These are phyloP conservation scores for Phylloscopus whistleri DNA, from an alignment of 2,113 vertebrate species.

Conservation along the genomic window DNA sequence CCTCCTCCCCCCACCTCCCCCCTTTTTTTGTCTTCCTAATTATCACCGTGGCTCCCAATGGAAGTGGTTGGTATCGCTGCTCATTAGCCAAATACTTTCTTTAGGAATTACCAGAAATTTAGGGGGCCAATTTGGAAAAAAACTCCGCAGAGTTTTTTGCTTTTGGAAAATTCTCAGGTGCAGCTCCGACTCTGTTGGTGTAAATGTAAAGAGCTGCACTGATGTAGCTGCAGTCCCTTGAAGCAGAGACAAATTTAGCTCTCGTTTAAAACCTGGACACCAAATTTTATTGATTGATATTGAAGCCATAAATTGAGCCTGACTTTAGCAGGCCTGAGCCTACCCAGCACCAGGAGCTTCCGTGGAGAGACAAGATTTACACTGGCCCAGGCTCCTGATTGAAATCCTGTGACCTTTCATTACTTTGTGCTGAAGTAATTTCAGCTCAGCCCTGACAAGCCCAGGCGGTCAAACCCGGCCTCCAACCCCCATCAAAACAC, in stretches of 20 bases:
- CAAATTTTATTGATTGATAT: conserved; percentile 1
- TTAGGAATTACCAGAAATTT: neutral
- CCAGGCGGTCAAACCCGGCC: neutral
- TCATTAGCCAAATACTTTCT: conserved; percentile 41
- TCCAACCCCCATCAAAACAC: neutral
- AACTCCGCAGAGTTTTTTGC: neutral
- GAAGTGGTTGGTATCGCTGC: neutral
- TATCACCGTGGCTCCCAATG: neutral
- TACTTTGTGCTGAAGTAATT: neutral
- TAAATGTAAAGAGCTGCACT: neutral
- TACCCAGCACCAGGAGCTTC: neutral
- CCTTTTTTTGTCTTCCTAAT: neutral
- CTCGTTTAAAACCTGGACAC: neutral
- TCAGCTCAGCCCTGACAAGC: neutral
- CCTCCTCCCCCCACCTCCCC: neutral
- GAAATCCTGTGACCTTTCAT: conserved; percentile 45
- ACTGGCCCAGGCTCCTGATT: neutral
- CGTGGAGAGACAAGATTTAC: neutral
- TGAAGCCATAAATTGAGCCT: conserved; percentile 4
- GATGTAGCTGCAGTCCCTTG: neutral
- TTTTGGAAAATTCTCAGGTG: neutral
- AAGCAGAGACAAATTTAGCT: neutral
- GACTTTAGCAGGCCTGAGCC: neutral
- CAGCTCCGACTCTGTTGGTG: neutral
- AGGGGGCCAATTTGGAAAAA: neutral